Percentiles rank a stretch among this genome's conserved stretches.
These are phyloP conservation scores for Acanthacorydalis orientalis DNA, from an alignment of 2,888 invertebrate genomes.

Conservation along the genomic window DNA sequence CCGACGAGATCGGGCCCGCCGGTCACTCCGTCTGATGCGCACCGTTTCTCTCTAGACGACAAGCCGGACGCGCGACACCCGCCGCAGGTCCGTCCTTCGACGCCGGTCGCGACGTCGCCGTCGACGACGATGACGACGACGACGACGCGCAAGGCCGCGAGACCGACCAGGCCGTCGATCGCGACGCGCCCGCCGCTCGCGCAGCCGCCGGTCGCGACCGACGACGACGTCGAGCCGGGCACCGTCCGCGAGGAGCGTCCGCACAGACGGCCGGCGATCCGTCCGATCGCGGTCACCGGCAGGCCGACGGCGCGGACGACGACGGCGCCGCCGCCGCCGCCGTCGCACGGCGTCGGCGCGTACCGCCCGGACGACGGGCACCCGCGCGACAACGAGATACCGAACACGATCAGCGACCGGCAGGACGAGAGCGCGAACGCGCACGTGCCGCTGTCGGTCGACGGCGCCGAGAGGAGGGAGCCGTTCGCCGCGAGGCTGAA, in stretches of 20 bases:
- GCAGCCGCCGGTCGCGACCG: constrained; percentile 21
- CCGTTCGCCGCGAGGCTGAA: constrained; percentile 54
- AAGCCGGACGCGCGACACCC: no score
- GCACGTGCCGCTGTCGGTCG: constrained; percentile 47
- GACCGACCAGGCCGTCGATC: constrained; percentile 19
- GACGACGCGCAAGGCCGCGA: constrained; percentile 16
- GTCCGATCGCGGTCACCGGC: constrained; percentile 21
- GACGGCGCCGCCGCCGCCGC: constrained; percentile 27
- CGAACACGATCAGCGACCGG: constrained; percentile 22
- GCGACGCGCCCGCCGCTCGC: constrained; percentile 20
- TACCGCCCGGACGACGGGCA: constrained; percentile 22
- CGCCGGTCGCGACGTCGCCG: constrained; percentile 16
- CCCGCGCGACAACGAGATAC: constrained; percentile 69
- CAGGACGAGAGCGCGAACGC: constrained; percentile 50
- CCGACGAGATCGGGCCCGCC: no score
- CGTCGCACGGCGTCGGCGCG: constrained; percentile 18
- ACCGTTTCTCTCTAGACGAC: no score
- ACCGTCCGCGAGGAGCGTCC: constrained; percentile 18
- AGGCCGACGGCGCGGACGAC: constrained; percentile 14
- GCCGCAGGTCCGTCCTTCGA: constrained; percentile 10
- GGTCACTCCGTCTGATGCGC: no score
- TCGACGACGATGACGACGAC: constrained; percentile 13
- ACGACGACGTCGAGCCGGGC: constrained; percentile 20
- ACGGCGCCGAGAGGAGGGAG: constrained; percentile 35
- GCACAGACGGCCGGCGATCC: constrained; percentile 22